Percentiles rank a stretch among this genome's conserved stretches.
phyloP scores from a whole-genome alignment of 2,888 invertebrate genomes.

The Brachyopa scutellaris region DNA sequence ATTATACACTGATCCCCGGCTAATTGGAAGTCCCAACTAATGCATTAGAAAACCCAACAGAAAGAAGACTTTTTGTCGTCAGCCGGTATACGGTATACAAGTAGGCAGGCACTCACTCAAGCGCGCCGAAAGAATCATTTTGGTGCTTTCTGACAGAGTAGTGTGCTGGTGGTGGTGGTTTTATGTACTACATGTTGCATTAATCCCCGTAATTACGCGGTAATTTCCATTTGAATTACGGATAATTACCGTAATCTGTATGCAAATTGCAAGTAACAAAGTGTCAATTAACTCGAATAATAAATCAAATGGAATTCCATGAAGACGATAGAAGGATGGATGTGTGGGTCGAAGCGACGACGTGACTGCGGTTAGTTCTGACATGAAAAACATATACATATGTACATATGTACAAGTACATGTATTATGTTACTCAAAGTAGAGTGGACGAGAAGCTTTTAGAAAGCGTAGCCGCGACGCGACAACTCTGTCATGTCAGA shows the following conservation, averaged over 20 bases:
- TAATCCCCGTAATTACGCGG: conserved; percentile 71
- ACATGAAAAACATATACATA: too few relatives aligned
- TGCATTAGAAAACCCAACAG: conserved; percentile 16
- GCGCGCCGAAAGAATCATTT: conserved; percentile 30
- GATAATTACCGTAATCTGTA: conserved; percentile 73
- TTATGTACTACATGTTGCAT: conserved; percentile 70
- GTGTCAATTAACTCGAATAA: conserved; percentile 72
- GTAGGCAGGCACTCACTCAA: background rate
- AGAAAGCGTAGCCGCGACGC: conserved; percentile 63
- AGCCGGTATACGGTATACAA: too few relatives aligned
- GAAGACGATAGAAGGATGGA: conserved; percentile 41
- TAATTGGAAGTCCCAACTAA: conserved; percentile 27
- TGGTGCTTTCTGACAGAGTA: background rate
- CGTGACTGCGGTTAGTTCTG: conserved; percentile 19
- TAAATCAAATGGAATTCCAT: conserved; percentile 71
- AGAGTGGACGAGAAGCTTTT: conserved; percentile 7
- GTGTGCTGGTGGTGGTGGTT: background rate
- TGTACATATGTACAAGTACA: too few relatives aligned
- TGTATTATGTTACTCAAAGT: too few relatives aligned
- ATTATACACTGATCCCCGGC: conserved; percentile 17
- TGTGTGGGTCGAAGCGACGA: too few relatives aligned
- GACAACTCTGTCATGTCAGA: conserved; percentile 69
- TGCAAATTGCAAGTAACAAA: conserved; percentile 72
- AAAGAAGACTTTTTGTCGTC: too few relatives aligned
- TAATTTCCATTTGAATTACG: conserved; percentile 72